Evolutionary conservation across 2,888 invertebrate genomes (phyloP).

Genomic region (Athalia circularis): DNA sequence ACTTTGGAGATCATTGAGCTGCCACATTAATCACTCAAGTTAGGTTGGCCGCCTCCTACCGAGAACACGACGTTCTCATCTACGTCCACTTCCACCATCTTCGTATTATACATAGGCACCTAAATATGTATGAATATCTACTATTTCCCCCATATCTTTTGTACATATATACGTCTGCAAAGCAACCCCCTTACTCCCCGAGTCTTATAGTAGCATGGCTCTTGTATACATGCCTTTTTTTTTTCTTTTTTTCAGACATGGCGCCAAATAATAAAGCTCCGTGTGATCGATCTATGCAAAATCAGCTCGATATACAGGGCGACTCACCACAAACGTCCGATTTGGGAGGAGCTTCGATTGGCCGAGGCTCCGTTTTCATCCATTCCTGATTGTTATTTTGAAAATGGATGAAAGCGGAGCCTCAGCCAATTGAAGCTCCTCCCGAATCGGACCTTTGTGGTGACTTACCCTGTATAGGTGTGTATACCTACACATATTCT

Average conservation of each 20-base stretch:
- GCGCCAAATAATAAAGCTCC: constrained; percentile 34
- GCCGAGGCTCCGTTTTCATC: too few relatives aligned
- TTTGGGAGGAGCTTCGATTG: too few relatives aligned
- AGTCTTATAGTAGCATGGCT: not conserved
- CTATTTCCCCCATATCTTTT: not conserved
- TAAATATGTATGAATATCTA: too few relatives aligned
- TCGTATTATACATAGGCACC: too few relatives aligned
- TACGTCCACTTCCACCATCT: not conserved
- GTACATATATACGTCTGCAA: not conserved
- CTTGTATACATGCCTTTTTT: not conserved
- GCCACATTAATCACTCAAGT: constrained; percentile 58
- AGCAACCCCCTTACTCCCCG: not conserved
- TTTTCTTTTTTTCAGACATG: constrained; percentile 16
- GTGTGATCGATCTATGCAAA: constrained; percentile 38
- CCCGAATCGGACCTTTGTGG: too few relatives aligned
- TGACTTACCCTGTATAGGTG: too few relatives aligned
- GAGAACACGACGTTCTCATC: not conserved
- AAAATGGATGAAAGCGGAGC: too few relatives aligned
- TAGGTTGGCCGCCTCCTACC: constrained; percentile 28
- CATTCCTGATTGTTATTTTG: too few relatives aligned
- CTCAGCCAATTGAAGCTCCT: too few relatives aligned
- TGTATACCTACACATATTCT: too few relatives aligned
- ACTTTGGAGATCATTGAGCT: constrained; percentile 55
- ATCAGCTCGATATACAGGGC: not conserved
- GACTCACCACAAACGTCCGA: too few relatives aligned